phyloP scores from a whole-genome alignment of 2,888 invertebrate genomes.

The Macrosiphum euphorbiae region DNA sequence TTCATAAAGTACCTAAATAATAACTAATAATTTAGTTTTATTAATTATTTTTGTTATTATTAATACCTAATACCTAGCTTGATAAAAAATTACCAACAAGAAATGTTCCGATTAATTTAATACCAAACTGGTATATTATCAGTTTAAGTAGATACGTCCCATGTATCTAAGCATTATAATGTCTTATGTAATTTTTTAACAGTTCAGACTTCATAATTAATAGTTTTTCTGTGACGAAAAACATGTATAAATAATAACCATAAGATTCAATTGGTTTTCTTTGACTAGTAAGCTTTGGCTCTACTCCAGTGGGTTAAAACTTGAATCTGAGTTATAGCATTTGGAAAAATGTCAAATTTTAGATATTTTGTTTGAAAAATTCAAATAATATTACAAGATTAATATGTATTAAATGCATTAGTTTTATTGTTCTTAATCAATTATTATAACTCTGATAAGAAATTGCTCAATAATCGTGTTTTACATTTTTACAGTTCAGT shows the following conservation, averaged over 20 bases:
- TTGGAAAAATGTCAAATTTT: conserved; percentile 35
- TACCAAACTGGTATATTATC: background rate
- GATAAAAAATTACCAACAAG: background rate
- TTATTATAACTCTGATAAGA: too few species aligned
- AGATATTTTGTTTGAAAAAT: background rate
- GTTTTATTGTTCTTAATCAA: background rate
- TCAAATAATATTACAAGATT: background rate
- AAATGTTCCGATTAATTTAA: background rate
- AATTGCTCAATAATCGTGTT: background rate
- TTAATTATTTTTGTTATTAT: background rate
- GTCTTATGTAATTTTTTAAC: conserved; percentile 13
- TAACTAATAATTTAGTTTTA: background rate
- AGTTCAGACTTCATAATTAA: background rate
- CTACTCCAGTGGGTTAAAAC: conserved; percentile 18
- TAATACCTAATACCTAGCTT: background rate
- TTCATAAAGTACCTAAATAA: background rate
- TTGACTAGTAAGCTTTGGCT: conserved; percentile 43
- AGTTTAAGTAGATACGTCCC: background rate
- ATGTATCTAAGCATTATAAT: background rate
- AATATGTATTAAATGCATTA: background rate
- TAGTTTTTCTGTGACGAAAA: background rate
- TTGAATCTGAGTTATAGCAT: background rate
- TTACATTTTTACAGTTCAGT: background rate
- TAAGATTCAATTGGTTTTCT: conserved; percentile 7
- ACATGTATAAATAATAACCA: conserved; percentile 7